A percentile compares a stretch with the other conserved stretches of the same genome.
phyloP scores from a whole-genome alignment of 2,888 invertebrate genomes.

The Ptilodon capucinus region DNA sequence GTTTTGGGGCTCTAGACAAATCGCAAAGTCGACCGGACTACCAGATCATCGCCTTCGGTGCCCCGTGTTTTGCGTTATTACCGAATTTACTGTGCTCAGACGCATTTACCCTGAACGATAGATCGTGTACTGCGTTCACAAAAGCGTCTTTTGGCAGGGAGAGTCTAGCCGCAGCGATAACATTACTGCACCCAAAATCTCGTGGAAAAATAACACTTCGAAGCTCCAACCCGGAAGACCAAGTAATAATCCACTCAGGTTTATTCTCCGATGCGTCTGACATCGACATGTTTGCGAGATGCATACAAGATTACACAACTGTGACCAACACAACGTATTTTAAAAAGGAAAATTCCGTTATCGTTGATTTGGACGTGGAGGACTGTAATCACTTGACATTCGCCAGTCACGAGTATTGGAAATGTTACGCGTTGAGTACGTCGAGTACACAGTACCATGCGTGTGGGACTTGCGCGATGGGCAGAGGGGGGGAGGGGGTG shows the following conservation, averaged over 20 bases:
- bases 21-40: conserved; percentile 53
- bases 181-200: conserved; percentile 50
- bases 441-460: conserved; percentile 47
- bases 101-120: conserved; percentile 38
- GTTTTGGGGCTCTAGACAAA: conserved; percentile 46
- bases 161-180: conserved; percentile 29
- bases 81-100: conserved; percentile 36
- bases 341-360: conserved; percentile 30
- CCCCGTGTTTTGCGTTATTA: conserved; percentile 34
- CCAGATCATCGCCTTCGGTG: conserved; percentile 39
- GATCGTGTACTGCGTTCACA: conserved; percentile 34
- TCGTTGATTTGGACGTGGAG: conserved; percentile 34
- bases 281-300: conserved; percentile 37
- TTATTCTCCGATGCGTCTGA: conserved; percentile 39
- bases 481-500: conserved; percentile 31
- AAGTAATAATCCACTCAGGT: conserved; percentile 40
- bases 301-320: conserved; percentile 37
- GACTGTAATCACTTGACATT: conserved; percentile 43
- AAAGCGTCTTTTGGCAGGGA: conserved; percentile 28
- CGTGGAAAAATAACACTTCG: conserved; percentile 43
- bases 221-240: conserved; percentile 40
- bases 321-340: conserved; percentile 45
- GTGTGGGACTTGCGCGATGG: conserved; percentile 46
- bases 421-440: conserved; percentile 49
- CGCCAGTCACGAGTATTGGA: conserved; percentile 53